phyloP scores from a whole-genome alignment of 2,797 vertebrate species.

The Lacerta bilineata region DNA sequence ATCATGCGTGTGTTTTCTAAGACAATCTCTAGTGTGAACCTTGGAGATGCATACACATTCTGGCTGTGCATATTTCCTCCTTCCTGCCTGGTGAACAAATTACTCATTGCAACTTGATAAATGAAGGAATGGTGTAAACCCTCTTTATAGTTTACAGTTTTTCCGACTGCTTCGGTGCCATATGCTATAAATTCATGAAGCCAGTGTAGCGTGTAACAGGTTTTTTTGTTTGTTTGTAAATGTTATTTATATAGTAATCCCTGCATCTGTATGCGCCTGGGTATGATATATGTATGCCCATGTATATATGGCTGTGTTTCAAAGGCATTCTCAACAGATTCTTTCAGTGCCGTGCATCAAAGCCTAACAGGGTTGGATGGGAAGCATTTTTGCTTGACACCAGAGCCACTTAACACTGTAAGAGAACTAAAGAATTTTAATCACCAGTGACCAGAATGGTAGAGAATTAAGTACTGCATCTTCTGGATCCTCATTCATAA shows the following conservation, averaged over 20 bases:
- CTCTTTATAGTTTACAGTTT: conserved; percentile 70
- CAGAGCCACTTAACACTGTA: conserved; percentile 57
- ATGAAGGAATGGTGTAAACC: conserved; percentile 69
- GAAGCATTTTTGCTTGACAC: conserved; percentile 60
- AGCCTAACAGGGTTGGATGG: conserved; percentile 53
- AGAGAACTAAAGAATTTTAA: conserved; percentile 65
- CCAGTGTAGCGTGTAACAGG: conserved; percentile 64
- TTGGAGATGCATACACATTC: conserved; percentile 73
- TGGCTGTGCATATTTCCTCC: conserved; percentile 67
- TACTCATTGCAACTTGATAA: conserved; percentile 78
- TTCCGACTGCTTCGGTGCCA: conserved; percentile 61
- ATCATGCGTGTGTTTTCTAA: conserved; percentile 73
- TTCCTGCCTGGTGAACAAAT: conserved; percentile 69
- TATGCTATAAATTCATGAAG: conserved; percentile 75
- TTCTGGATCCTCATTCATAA: conserved; percentile 61
- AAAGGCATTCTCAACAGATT: conserved; percentile 55
- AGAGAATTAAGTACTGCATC: conserved; percentile 62
- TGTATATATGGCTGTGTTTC: not conserved
- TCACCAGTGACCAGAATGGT: conserved; percentile 57
- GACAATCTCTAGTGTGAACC: conserved; percentile 75
- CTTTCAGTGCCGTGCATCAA: conserved; percentile 34
- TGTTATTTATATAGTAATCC: conserved; percentile 77
- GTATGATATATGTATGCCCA: conserved; percentile 39
- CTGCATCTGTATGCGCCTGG: conserved; percentile 52
- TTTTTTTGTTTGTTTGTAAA: conserved; percentile 67